phyloP scores from a whole-genome alignment of 2,113 vertebrate species.

The Pimephales promelas region DNA sequence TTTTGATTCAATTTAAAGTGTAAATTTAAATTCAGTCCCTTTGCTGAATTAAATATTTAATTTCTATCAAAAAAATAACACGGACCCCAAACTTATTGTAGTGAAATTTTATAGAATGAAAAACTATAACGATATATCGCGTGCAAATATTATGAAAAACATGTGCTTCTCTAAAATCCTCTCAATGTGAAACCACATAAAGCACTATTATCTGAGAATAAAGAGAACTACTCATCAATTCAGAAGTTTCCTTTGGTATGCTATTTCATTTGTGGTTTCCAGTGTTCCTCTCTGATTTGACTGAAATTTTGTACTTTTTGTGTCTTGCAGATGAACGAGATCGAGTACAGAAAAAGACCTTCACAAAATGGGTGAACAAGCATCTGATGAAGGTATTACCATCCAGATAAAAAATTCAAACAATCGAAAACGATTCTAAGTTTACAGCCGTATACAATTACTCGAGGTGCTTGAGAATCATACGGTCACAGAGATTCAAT shows the following conservation, averaged over 20 bases:
- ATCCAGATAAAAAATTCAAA: background rate
- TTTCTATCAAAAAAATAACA: background rate
- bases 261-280: background rate
- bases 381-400: constrained; percentile 88
- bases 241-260: background rate
- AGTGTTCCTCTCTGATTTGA: background rate
- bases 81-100: no score
- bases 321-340: constrained; percentile 90
- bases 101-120: no score
- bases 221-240: background rate
- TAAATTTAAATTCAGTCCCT: no score
- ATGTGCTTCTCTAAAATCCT: no score
- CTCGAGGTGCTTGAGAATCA: background rate
- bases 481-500: background rate
- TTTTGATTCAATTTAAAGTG: no score
- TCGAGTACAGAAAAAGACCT: constrained; percentile 96
- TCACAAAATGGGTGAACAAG: constrained; percentile 99
- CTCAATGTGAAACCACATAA: no score
- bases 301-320: constrained; percentile 22
- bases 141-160: background rate
- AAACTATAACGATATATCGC: background rate
- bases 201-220: no score
- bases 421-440: background rate
- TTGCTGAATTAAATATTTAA: background rate
- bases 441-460: background rate